These are phyloP conservation scores for Microchrysa polita DNA, from an alignment of 2,888 invertebrate genomes.

Conservation along the genomic window DNA sequence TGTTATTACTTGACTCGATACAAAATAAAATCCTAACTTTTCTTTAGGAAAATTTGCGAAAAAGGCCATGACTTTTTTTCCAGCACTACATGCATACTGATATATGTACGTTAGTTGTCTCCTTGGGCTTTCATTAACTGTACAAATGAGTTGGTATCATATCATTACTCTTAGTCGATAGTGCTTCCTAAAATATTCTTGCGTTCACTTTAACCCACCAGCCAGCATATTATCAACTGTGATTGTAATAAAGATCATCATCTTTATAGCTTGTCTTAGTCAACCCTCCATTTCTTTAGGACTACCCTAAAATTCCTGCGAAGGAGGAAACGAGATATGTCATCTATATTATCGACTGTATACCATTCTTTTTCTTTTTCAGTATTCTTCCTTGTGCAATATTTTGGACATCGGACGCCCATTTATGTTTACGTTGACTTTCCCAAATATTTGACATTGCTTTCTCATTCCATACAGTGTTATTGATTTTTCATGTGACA, in stretches of 20 bases:
- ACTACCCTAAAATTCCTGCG: neutral
- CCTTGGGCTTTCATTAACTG: no score
- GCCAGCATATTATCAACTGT: neutral
- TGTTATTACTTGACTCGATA: no score
- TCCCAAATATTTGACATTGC: neutral
- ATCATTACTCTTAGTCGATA: no score
- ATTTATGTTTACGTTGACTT: neutral
- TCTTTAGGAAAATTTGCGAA: no score
- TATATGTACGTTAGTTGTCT: no score
- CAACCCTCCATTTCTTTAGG: neutral
- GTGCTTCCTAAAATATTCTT: neutral
- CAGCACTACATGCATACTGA: no score
- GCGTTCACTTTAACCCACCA: neutral
- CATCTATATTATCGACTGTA: neutral
- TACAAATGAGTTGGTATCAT: no score
- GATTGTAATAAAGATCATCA: neutral
- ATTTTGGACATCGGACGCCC: neutral
- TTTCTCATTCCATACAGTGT: neutral
- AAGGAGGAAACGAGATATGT: neutral
- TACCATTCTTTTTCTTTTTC: neutral
- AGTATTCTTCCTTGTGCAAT: no score
- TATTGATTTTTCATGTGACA: constrained; percentile 22
- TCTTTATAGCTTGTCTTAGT: neutral
- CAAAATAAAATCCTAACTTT: no score
- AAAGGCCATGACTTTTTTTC: no score